Percentiles rank a stretch among this genome's conserved stretches.
These are phyloP conservation scores for Limnephilus auricula DNA, from an alignment of 2,888 invertebrate genomes.

Conservation along the genomic window DNA sequence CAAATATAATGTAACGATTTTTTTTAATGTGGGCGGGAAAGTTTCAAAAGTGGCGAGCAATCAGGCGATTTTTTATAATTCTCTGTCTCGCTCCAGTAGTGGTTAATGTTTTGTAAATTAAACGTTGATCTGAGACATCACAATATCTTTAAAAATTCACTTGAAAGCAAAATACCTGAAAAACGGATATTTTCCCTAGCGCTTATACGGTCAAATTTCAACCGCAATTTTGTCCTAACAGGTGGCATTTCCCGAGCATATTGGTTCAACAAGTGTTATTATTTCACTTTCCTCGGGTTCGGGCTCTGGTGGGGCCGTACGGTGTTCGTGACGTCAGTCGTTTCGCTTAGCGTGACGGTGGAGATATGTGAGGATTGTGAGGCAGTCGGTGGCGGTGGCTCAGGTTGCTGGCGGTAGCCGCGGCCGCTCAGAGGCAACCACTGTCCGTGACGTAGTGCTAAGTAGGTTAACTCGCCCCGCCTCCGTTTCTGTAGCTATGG, in stretches of 20 bases:
- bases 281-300: conserved; percentile 42
- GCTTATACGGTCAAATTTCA: background rate
- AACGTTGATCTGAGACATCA: too few species aligned
- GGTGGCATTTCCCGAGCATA: background rate
- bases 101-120: too few species aligned
- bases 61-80: too few species aligned
- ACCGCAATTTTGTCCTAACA: background rate
- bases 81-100: too few species aligned
- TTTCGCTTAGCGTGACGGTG: conserved; percentile 54
- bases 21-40: too few species aligned
- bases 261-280: conserved; percentile 22
- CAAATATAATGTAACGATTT: too few species aligned
- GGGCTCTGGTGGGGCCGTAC: conserved; percentile 8
- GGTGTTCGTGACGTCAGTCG: conserved; percentile 57
- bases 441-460: conserved; percentile 59
- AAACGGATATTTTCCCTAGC: background rate
- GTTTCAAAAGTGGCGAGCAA: too few species aligned
- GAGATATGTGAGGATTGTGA: background rate
- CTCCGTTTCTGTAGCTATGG: conserved; percentile 36
- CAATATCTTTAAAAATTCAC: too few species aligned
- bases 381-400: background rate
- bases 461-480: conserved; percentile 63
- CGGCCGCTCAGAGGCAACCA: background rate
- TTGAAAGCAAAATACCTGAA: too few species aligned
- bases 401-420: background rate